phyloP scores from a whole-genome alignment of 1,140 invertebrate species.

The Catajapyx aquilonaris region DNA sequence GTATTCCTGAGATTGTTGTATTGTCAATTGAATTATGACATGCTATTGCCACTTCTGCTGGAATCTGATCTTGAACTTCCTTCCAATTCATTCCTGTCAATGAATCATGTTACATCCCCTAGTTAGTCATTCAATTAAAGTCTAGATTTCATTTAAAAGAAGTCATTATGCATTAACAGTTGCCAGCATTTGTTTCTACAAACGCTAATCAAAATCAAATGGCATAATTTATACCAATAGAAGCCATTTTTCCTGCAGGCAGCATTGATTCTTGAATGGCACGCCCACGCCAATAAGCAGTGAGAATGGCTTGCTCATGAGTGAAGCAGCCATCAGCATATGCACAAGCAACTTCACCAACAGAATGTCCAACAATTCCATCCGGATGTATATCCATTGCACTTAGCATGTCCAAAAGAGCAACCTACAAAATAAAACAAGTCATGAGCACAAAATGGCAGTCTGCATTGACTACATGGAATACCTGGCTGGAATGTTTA shows the following conservation, averaged over 20 bases:
- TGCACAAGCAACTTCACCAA: slow-evolving; percentile 83
- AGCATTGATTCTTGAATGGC: slow-evolving; percentile 61
- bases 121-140: no score
- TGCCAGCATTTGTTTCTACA: no score
- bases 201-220: no score
- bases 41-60: slow-evolving; percentile 35
- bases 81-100: slow-evolving; percentile 29
- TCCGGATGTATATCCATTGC: slow-evolving; percentile 60
- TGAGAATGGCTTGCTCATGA: slow-evolving; percentile 72
- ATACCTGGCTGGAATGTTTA: no score
- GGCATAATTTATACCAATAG: no score
- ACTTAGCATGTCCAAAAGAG: slow-evolving; percentile 65
- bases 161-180: no score
- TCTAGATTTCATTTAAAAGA: no score
- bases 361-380: slow-evolving; percentile 89
- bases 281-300: slow-evolving; percentile 78
- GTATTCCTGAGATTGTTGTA: slow-evolving; percentile 46
- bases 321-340: slow-evolving; percentile 91
- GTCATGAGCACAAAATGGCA: no score
- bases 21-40: slow-evolving; percentile 47
- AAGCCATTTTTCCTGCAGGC: slow-evolving; percentile 57
- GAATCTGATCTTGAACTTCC: slow-evolving; percentile 25
- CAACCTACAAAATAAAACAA: no score
- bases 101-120: not conserved
- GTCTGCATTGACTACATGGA: no score